Base-by-base conservation (phyloP, 1,140 invertebrate genomes). In the Atta texana region DNA sequence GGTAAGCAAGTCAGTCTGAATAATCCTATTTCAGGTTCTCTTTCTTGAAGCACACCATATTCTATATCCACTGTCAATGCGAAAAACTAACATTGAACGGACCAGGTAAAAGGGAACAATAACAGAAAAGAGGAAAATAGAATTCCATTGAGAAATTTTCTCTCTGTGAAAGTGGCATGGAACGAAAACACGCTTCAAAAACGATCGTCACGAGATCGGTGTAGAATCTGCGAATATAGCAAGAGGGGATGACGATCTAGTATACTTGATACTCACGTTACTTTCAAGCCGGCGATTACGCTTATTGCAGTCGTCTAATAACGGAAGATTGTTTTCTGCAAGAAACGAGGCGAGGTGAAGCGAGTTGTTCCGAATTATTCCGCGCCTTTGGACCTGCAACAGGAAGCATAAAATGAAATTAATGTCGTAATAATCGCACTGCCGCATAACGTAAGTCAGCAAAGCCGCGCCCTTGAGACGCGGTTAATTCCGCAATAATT, bases 371-470 rank as follows among this genome's bases (percentile, higher is more conserved):
- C 90, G 76, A 88, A 91, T 90, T 90, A 90, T 88, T 86, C 89
- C 90, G 77, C 64, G 82, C 57, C 71, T 86, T 61, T 57, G 66
- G 75, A 86, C 74, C 89, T 91, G 89, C 89, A 91, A 91, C 89
- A 88, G 90, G 87, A 74, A 57, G 87, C 87, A 85, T 87, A 90
- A 88, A 90, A 90, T 44, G 87, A 91, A 91, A 91, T 91, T 90
- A 91, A 91, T 90, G 84, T 80, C 59, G 84, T 53, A 90, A 90
- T 91, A 91, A 91, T 90, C 89, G 84, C 90, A 57, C 39, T 10
- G 61, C 51, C 77, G 87, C 51, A 44, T 63, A 66, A 71, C 59
- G 88, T 89, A 87, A 87, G 87, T 78, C 85, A 69, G 72, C 75
- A 87, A 85, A 85, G 80, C 74, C 49, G 59, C 68, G 31, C 76